A percentile compares a stretch with the other conserved stretches of the same genome.
Evolutionary conservation across 2,888 invertebrate genomes (phyloP).

Genomic region (Conchocele bisecta): DNA sequence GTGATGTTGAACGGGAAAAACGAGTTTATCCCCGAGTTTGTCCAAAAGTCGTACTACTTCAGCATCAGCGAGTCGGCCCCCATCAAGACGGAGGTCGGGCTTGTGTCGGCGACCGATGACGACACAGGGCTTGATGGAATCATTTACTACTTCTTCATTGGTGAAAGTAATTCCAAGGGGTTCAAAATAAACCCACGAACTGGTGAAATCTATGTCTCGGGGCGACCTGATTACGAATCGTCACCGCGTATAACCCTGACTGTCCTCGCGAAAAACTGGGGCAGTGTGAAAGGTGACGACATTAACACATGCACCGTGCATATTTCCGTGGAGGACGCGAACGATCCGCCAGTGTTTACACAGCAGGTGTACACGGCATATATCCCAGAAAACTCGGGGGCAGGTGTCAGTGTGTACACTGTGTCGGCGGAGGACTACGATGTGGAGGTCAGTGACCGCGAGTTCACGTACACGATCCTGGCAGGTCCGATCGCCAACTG

Average conservation of each 20-base stretch:
- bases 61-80: constrained; percentile 75
- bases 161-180: constrained; percentile 95
- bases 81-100: constrained; percentile 68
- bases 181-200: constrained; percentile 91
- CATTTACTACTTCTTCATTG: constrained; percentile 95
- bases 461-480: constrained; percentile 73
- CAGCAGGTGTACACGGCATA: constrained; percentile 89
- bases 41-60: constrained; percentile 68
- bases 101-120: constrained; percentile 72
- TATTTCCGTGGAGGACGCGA: constrained; percentile 96
- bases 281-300: constrained; percentile 96
- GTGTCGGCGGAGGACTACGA: constrained; percentile 88
- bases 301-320: constrained; percentile 97
- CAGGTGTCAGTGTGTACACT: constrained; percentile 91
- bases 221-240: constrained; percentile 85
- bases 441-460: constrained; percentile 66
- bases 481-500: constrained; percentile 64
- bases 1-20: constrained; percentile 77
- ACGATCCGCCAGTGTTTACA: constrained; percentile 97
- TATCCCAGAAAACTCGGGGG: constrained; percentile 93
- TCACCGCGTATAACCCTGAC: constrained; percentile 85
- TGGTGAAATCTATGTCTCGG: constrained; percentile 92
- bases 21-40: constrained; percentile 76
- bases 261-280: constrained; percentile 96
- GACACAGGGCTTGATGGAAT: constrained; percentile 77